A percentile compares a stretch with the other conserved stretches of the same genome.
Evolutionary conservation across 2,888 invertebrate species (phyloP).

Genomic region (Brachyptera risi): DNA sequence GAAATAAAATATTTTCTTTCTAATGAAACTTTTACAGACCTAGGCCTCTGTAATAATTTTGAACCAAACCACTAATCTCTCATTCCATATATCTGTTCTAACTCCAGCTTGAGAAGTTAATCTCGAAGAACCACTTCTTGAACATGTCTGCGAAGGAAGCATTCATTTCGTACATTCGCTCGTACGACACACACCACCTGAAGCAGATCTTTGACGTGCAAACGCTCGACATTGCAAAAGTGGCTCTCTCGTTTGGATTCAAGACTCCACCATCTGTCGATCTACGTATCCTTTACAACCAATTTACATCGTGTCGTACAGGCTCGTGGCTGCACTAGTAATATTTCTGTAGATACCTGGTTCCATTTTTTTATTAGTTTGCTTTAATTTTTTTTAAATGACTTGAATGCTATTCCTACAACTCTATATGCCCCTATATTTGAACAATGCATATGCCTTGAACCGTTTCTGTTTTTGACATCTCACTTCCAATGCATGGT

Average conservation of each 20-base stretch:
- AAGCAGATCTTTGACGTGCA: slow-evolving; percentile 93
- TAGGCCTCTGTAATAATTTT: too few relatives aligned
- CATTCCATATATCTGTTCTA: too few relatives aligned
- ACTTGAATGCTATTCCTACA: too few relatives aligned
- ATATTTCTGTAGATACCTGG: not conserved
- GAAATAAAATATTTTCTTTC: too few relatives aligned
- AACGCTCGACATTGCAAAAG: slow-evolving; percentile 82
- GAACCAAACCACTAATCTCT: too few relatives aligned
- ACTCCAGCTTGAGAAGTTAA: slow-evolving; percentile 86
- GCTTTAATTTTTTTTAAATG: too few relatives aligned
- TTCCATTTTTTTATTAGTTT: not conserved
- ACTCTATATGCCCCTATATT: too few relatives aligned
- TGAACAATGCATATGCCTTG: too few relatives aligned
- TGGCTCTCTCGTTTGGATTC: slow-evolving; percentile 93
- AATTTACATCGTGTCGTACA: slow-evolving; percentile 24
- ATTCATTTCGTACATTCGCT: slow-evolving; percentile 91
- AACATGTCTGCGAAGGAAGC: slow-evolving; percentile 95
- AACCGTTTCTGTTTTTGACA: too few relatives aligned
- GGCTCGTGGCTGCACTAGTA: slow-evolving; percentile 19
- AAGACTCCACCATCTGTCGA: slow-evolving; percentile 93
- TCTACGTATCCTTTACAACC: slow-evolving; percentile 60
- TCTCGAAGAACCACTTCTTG: slow-evolving; percentile 91
- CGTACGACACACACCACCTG: slow-evolving; percentile 94
- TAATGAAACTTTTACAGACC: too few relatives aligned
- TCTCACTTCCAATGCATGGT: too few relatives aligned